phyloP scores from a whole-genome alignment of 2,888 invertebrate genomes.

The Eupsilia transversa region DNA sequence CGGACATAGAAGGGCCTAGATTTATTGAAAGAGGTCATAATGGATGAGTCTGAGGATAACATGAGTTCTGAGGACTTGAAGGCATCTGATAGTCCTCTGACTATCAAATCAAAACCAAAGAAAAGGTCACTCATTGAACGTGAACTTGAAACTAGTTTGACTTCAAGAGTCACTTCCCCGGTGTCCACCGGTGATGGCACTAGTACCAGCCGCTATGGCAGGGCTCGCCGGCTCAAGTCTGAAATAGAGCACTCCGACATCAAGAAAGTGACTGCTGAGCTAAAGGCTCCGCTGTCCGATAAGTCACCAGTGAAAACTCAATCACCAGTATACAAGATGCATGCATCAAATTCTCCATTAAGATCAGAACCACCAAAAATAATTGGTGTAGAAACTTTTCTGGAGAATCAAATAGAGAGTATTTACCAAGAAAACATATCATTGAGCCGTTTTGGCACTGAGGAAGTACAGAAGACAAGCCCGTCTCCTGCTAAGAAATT shows the following conservation, averaged over 20 bases:
- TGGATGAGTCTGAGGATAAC: slow-evolving; percentile 85
- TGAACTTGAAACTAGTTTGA: slow-evolving; percentile 86
- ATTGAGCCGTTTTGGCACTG: slow-evolving; percentile 80
- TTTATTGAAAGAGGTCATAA: slow-evolving; percentile 66
- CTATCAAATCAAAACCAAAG: slow-evolving; percentile 80
- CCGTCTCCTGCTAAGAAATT: slow-evolving; percentile 75
- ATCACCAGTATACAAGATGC: slow-evolving; percentile 83
- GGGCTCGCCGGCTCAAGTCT: slow-evolving; percentile 90
- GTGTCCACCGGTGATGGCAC: slow-evolving; percentile 72
- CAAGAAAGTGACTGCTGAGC: slow-evolving; percentile 78
- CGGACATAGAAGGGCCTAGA: slow-evolving; percentile 58
- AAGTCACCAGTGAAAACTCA: slow-evolving; percentile 75
- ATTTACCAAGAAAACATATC: slow-evolving; percentile 84
- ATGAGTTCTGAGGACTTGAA: slow-evolving; percentile 78
- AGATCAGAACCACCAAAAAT: slow-evolving; percentile 75
- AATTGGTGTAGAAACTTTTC: slow-evolving; percentile 64
- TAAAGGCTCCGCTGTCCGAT: slow-evolving; percentile 75
- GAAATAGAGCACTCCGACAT: slow-evolving; percentile 81
- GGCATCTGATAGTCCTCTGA: slow-evolving; percentile 67
- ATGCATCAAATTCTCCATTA: slow-evolving; percentile 83
- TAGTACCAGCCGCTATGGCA: slow-evolving; percentile 91
- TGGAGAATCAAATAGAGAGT: slow-evolving; percentile 82
- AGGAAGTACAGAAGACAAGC: slow-evolving; percentile 69
- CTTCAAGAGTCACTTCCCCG: slow-evolving; percentile 83
- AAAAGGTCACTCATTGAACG: slow-evolving; percentile 85